A percentile compares a stretch with the other conserved stretches of the same genome.
These are phyloP conservation scores for Diglossa cyanea DNA, from an alignment of 2,797 vertebrate genomes.

Conservation along the genomic window DNA sequence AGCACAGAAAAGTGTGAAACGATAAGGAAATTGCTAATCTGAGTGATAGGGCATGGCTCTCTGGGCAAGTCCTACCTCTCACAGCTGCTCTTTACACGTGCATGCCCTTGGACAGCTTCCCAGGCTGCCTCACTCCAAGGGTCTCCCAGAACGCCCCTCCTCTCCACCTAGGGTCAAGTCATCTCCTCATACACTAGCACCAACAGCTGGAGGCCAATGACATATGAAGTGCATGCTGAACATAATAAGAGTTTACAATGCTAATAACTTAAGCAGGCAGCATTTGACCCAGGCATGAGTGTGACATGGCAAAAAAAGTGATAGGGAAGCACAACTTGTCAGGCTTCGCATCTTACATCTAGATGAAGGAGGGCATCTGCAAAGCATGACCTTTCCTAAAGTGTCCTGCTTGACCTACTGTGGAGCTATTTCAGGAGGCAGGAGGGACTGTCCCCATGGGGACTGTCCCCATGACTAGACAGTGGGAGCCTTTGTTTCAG, in stretches of 20 bases:
- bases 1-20: background rate
- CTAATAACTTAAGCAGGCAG: constrained; percentile 57
- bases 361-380: constrained; percentile 10
- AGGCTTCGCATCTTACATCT: background rate
- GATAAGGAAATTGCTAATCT: constrained; percentile 23
- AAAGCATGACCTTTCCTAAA: background rate
- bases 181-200: background rate
- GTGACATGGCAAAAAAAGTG: constrained; percentile 29
- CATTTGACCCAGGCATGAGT: background rate
- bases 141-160: background rate
- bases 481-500: background rate
- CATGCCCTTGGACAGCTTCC: constrained; percentile 35
- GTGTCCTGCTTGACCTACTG: background rate
- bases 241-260: constrained; percentile 56
- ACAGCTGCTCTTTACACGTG: constrained; percentile 1
- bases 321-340: background rate
- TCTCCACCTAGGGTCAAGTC: constrained; percentile 17
- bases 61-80: background rate
- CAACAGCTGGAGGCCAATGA: constrained; percentile 56
- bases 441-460: background rate
- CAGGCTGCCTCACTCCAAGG: constrained; percentile 4
- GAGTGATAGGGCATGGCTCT: background rate
- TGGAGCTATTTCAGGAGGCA: background rate
- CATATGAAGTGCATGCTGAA: constrained; percentile 24
- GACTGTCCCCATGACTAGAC: background rate